phyloP scores from a whole-genome alignment of 1,140 invertebrate species.

The Carposina sasakii region DNA sequence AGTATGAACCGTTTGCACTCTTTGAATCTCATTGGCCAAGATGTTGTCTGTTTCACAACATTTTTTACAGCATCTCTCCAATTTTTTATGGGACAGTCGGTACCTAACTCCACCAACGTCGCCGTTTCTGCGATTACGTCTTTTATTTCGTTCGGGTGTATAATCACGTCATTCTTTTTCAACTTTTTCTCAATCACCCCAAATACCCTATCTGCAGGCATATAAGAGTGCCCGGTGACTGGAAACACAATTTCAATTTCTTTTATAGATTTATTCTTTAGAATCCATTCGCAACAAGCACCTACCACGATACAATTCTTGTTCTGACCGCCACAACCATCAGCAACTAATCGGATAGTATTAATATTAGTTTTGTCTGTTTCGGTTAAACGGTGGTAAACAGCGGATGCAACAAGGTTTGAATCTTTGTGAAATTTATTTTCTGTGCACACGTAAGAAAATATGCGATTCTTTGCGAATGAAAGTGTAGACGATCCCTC shows the following conservation, averaged over 20 bases:
- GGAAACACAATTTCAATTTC: slow-evolving; percentile 29
- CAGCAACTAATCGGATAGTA: slow-evolving; percentile 25
- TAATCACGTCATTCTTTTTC: slow-evolving; percentile 19
- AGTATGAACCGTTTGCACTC: slow-evolving; percentile 22
- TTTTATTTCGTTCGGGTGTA: slow-evolving; percentile 20
- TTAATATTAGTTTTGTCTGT: slow-evolving; percentile 8
- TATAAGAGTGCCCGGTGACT: slow-evolving; percentile 26
- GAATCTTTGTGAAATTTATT: slow-evolving; percentile 19
- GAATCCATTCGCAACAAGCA: slow-evolving; percentile 22
- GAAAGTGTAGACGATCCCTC: slow-evolving; percentile 19
- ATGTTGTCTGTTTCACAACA: slow-evolving; percentile 12
- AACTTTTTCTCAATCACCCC: slow-evolving; percentile 19
- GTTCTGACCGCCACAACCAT: slow-evolving; percentile 34
- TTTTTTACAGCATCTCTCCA: slow-evolving; percentile 13
- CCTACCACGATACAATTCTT: slow-evolving; percentile 30
- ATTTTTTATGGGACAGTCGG: slow-evolving; percentile 5
- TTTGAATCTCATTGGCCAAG: slow-evolving; percentile 11
- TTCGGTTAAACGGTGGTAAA: slow-evolving; percentile 17
- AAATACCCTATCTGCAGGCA: slow-evolving; percentile 27
- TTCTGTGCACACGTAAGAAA: slow-evolving; percentile 25
- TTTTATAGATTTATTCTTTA: slow-evolving; percentile 9
- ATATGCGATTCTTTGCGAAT: slow-evolving; percentile 10
- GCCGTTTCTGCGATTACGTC: slow-evolving; percentile 11
- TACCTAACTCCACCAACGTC: slow-evolving; percentile 6
- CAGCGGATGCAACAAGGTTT: slow-evolving; percentile 23